Percentiles rank a stretch among this genome's conserved stretches.
phyloP scores from a whole-genome alignment of 2,113 vertebrate genomes.

The Chlamydotis undulata region DNA sequence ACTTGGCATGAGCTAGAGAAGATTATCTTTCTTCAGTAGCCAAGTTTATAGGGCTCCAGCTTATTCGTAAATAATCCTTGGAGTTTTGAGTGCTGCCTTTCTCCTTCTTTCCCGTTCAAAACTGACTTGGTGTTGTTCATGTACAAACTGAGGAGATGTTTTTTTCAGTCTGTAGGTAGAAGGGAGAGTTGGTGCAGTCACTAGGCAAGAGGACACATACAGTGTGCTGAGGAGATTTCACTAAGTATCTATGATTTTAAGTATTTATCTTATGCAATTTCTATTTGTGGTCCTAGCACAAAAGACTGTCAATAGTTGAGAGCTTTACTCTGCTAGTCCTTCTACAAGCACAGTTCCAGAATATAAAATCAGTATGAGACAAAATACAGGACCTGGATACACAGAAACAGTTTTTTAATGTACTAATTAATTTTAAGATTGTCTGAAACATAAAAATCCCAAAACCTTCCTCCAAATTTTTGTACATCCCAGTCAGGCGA shows the following conservation, averaged over 20 bases:
- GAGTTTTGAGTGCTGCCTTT: conserved; percentile 2
- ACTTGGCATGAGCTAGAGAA: conserved; percentile 52
- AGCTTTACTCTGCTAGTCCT: neutral
- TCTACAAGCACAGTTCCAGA: neutral
- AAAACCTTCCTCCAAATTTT: neutral
- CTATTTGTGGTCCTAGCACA: neutral
- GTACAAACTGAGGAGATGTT: neutral
- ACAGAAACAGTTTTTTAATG: neutral
- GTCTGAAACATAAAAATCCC: neutral
- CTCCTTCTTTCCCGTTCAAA: neutral
- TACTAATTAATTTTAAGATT: neutral
- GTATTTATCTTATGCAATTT: neutral
- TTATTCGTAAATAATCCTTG: conserved; percentile 12
- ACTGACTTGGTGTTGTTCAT: neutral
- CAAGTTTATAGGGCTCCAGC: conserved; percentile 49
- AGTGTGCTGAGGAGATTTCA: neutral
- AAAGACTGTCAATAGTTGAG: neutral
- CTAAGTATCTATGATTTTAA: neutral
- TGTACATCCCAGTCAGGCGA: neutral
- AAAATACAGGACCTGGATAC: neutral
- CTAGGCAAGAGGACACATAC: neutral
- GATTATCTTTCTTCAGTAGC: conserved; percentile 48
- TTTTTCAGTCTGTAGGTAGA: neutral
- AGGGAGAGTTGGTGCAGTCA: neutral
- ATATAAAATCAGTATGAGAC: neutral